Evolutionary conservation across 2,797 vertebrate genomes (phyloP).

Genomic region (Bradypodion pumilum): DNA sequence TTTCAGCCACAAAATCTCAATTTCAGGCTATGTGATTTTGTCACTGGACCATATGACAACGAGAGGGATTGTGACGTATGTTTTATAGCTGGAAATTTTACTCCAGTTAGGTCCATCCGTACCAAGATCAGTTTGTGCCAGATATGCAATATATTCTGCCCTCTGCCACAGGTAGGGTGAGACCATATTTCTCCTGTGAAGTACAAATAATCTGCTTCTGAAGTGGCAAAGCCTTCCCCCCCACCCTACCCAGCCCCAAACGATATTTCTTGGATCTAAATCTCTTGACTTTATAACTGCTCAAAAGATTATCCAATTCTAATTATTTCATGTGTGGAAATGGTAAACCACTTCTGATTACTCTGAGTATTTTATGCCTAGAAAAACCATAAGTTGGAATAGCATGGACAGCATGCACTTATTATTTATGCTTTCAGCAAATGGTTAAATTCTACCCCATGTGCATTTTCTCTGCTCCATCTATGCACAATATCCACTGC

Average conservation of each 20-base stretch:
- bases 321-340: background rate
- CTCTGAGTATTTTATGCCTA: too few species aligned
- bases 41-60: background rate
- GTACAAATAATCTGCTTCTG: background rate
- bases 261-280: background rate
- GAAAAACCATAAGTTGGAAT: too few species aligned
- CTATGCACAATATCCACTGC: background rate
- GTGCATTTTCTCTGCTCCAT: slow-evolving; percentile 24
- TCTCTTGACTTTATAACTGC: slow-evolving; percentile 4
- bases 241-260: too few species aligned
- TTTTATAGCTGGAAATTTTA: background rate
- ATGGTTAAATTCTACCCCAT: background rate
- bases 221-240: background rate
- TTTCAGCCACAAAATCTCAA: background rate
- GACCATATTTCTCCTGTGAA: background rate
- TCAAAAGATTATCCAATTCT: slow-evolving; percentile 31
- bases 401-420: too few species aligned
- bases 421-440: background rate
- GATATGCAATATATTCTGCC: background rate
- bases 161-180: rapidly evolving
- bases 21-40: background rate
- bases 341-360: too few species aligned
- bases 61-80: background rate
- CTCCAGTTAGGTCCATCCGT: background rate
- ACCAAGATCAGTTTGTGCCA: background rate